phyloP scores from a whole-genome alignment of 2,888 invertebrate genomes.

The Brachyptera risi region DNA sequence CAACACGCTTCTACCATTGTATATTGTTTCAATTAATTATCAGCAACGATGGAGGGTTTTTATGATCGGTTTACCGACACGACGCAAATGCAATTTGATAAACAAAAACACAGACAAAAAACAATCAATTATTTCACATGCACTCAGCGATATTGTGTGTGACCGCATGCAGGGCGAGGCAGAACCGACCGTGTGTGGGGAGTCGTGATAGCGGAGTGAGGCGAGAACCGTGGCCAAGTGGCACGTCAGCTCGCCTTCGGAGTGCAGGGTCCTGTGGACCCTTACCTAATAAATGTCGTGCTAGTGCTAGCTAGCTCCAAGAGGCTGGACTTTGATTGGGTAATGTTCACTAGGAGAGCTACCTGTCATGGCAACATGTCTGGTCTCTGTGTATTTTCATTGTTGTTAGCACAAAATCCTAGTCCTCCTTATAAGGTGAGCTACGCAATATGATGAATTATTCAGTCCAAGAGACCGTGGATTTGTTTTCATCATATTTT shows the following conservation, averaged over 20 bases:
- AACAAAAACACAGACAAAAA: slow-evolving; percentile 29
- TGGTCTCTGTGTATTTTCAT: too few species aligned
- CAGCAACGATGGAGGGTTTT: slow-evolving; percentile 28
- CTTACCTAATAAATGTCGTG: too few species aligned
- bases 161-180: slow-evolving; percentile 24
- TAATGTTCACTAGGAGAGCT: too few species aligned
- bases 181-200: background rate
- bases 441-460: too few species aligned
- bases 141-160: slow-evolving; percentile 32
- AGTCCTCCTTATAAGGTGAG: too few species aligned
- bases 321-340: too few species aligned
- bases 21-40: slow-evolving; percentile 34
- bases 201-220: background rate
- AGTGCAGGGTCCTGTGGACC: background rate
- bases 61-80: slow-evolving; percentile 29
- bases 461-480: too few species aligned
- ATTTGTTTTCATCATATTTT: too few species aligned
- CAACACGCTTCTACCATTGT: slow-evolving; percentile 30
- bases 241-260: background rate
- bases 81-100: slow-evolving; percentile 27
- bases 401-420: too few species aligned
- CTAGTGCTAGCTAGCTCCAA: too few species aligned
- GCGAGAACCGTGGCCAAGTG: background rate
- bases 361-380: too few species aligned
- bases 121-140: slow-evolving; percentile 34